Percentiles rank a stretch among this genome's conserved stretches.
Conservation (phyloP, 2,797 vertebrate species). For the Molossus alvarezi region DNA sequence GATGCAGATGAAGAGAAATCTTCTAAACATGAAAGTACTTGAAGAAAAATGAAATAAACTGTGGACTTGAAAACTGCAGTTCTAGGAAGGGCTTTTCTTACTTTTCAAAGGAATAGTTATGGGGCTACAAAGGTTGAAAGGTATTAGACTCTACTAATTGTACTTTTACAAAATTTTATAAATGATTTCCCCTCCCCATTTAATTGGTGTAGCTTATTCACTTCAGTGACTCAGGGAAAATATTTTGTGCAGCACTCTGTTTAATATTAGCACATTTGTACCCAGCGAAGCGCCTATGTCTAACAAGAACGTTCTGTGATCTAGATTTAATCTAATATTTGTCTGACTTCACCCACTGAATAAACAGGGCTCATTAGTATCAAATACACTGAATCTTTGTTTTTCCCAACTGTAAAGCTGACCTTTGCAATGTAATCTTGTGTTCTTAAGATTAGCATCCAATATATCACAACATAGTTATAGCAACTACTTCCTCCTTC, state of each 20-base stretch:
- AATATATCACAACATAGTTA: slow-evolving; percentile 74
- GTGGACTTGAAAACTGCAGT: background rate
- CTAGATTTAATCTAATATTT: slow-evolving; percentile 76
- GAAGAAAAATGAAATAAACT: background rate
- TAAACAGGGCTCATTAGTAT: slow-evolving; percentile 79
- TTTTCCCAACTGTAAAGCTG: slow-evolving; percentile 58
- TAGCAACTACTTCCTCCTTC: background rate
- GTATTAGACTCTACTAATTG: background rate
- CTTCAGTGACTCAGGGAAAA: slow-evolving; percentile 50
- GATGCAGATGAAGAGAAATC: background rate
- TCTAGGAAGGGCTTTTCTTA: background rate
- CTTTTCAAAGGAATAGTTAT: slow-evolving; percentile 4
- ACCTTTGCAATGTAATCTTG: slow-evolving; percentile 75
- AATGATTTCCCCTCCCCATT: slow-evolving; percentile 49
- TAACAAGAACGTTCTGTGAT: slow-evolving; percentile 75
- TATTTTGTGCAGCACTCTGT: slow-evolving; percentile 5
- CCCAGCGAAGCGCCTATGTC: slow-evolving; percentile 49
- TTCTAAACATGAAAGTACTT: background rate
- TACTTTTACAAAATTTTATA: slow-evolving; percentile 59
- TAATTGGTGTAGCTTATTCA: slow-evolving; percentile 47
- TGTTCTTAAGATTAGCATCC: slow-evolving; percentile 72
- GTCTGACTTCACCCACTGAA: slow-evolving; percentile 22
- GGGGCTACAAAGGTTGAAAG: slow-evolving; percentile 29
- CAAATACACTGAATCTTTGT: slow-evolving; percentile 55
- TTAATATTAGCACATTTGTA: slow-evolving; percentile 66